Evolutionary conservation across 1,140 invertebrate genomes (phyloP).

Genomic region (Drosophila persimilis): DNA sequence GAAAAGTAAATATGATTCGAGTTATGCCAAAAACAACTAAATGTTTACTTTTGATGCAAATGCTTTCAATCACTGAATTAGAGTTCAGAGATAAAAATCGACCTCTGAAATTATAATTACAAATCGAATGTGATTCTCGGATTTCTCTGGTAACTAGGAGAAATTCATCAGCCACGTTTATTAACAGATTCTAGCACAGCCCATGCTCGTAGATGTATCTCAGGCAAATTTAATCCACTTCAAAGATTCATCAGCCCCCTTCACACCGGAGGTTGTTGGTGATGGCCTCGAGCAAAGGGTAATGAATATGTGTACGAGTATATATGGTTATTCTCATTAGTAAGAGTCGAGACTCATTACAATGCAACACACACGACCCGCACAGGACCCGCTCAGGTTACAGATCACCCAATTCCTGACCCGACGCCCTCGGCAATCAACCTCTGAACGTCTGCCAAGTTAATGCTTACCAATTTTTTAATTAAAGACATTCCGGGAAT

Average conservation of each 20-base stretch:
- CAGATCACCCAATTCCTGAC: background rate
- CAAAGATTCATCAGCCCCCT: constrained; percentile 17
- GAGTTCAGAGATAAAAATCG: too few relatives aligned
- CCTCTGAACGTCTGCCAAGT: constrained; percentile 33
- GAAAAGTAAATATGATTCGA: too few relatives aligned
- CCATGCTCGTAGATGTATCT: background rate
- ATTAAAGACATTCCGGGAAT: constrained; percentile 87
- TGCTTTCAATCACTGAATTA: too few relatives aligned
- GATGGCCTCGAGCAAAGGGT: constrained; percentile 6
- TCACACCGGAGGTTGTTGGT: constrained; percentile 4
- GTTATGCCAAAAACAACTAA: too few relatives aligned
- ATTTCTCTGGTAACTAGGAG: too few relatives aligned
- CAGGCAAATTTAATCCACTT: constrained; percentile 9
- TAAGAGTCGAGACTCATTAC: constrained; percentile 24
- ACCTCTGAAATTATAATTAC: too few relatives aligned
- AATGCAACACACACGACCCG: constrained; percentile 27
- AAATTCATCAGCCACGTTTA: too few relatives aligned
- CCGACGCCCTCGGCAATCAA: constrained; percentile 20
- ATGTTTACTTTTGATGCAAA: too few relatives aligned
- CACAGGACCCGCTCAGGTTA: background rate
- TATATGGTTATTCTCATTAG: constrained; percentile 7
- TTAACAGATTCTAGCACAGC: too few relatives aligned
- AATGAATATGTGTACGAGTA: constrained; percentile 1
- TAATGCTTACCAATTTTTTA: constrained; percentile 78
- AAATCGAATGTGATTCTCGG: too few relatives aligned